Percentiles rank a stretch among this genome's conserved stretches.
Evolutionary conservation across 2,888 invertebrate genomes (phyloP).

Genomic region (Acanthococcus lagerstroemiae): DNA sequence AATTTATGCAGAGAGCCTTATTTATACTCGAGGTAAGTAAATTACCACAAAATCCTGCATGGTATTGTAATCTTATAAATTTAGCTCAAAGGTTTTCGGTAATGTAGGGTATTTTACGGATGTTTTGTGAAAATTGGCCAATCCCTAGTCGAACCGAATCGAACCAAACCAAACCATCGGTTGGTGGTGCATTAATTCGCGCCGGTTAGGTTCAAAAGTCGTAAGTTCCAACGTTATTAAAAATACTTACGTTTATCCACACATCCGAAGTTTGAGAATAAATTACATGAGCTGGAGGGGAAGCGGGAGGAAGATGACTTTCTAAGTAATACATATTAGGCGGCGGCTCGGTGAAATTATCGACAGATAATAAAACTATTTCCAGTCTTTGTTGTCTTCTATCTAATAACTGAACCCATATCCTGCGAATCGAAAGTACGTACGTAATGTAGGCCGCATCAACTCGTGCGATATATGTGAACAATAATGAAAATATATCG

Average conservation of each 20-base stretch:
- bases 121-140: no score
- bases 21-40: no score
- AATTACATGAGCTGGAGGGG: slow-evolving; percentile 41
- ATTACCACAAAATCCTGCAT: no score
- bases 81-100: no score
- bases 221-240: neutral
- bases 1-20: no score
- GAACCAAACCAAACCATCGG: no score
- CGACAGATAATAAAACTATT: slow-evolving; percentile 68
- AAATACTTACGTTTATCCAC: slow-evolving; percentile 74
- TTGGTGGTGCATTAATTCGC: neutral
- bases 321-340: slow-evolving; percentile 36
- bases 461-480: no score
- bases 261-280: slow-evolving; percentile 53
- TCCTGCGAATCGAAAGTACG: slow-evolving; percentile 47
- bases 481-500: no score
- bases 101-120: no score
- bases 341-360: slow-evolving; percentile 55
- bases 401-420: slow-evolving; percentile 87
- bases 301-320: slow-evolving; percentile 36
- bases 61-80: no score
- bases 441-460: no score
- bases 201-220: neutral
- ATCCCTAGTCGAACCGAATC: no score
- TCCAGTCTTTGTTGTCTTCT: slow-evolving; percentile 76